These are phyloP conservation scores for Eutolmus rufibarbis DNA, from an alignment of 2,888 invertebrate genomes.

Conservation along the genomic window DNA sequence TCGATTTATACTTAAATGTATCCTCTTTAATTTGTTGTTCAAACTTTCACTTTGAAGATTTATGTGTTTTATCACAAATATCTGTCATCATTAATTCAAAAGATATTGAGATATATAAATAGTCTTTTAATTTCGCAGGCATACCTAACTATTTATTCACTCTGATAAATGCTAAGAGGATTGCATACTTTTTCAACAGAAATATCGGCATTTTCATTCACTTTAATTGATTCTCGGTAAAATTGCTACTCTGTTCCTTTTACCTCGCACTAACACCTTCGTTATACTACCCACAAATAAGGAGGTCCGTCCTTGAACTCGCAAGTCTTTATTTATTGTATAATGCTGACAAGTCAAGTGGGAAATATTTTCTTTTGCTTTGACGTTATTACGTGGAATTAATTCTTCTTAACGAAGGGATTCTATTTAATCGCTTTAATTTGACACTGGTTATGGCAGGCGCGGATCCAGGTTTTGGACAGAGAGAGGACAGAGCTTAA, in stretches of 20 bases:
- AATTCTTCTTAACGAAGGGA: neutral
- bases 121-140: too few species aligned
- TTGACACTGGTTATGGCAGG: neutral
- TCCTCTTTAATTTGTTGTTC: too few species aligned
- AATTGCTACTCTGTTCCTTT: neutral
- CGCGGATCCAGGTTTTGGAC: neutral
- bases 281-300: too few species aligned
- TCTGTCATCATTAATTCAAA: too few species aligned
- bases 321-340: neutral
- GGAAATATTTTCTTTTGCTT: neutral
- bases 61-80: too few species aligned
- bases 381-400: neutral
- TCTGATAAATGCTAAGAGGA: neutral
- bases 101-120: too few species aligned
- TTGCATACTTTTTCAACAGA: neutral
- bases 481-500: too few species aligned
- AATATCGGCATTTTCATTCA: neutral
- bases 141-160: too few species aligned
- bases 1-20: too few species aligned
- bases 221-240: neutral
- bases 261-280: too few species aligned
- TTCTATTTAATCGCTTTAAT: neutral
- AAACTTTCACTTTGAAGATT: too few species aligned
- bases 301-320: too few species aligned
- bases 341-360: neutral